Conservation (phyloP, 2,888 invertebrate genomes). For the Leptodirus hochenwartii region DNA sequence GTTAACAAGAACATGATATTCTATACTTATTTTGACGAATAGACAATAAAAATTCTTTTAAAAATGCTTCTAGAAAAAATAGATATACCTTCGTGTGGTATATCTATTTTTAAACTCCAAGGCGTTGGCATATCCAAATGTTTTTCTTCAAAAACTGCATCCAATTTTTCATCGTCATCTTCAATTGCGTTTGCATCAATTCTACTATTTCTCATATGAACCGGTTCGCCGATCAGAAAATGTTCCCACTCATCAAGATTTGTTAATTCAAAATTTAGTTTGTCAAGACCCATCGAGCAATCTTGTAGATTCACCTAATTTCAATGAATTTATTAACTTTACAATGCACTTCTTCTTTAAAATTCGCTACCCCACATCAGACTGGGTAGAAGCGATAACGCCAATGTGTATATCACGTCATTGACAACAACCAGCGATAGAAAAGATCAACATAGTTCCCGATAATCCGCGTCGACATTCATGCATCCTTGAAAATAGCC, state of each 20-base stretch:
- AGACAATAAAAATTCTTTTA: not conserved
- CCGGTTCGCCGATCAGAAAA: slow-evolving; percentile 50
- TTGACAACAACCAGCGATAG: too few species aligned
- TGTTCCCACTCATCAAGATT: slow-evolving; percentile 51
- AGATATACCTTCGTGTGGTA: slow-evolving; percentile 37
- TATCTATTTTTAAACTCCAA: slow-evolving; percentile 47
- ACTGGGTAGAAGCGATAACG: too few species aligned
- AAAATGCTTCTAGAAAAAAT: slow-evolving; percentile 1
- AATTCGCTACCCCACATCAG: too few species aligned
- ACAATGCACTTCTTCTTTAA: too few species aligned
- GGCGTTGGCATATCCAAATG: slow-evolving; percentile 59
- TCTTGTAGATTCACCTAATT: slow-evolving; percentile 46
- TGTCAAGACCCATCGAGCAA: slow-evolving; percentile 29
- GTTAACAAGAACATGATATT: too few species aligned
- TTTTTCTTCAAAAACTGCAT: slow-evolving; percentile 36
- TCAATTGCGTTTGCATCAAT: slow-evolving; percentile 24
- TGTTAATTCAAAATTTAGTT: slow-evolving; percentile 42
- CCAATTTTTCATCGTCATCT: slow-evolving; percentile 31
- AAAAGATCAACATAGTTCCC: too few species aligned
- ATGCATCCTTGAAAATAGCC: too few species aligned
- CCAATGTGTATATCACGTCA: too few species aligned
- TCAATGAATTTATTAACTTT: too few species aligned
- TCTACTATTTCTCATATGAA: slow-evolving; percentile 20
- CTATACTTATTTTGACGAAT: too few species aligned
- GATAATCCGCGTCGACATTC: too few species aligned